phyloP scores from a whole-genome alignment of 2,888 invertebrate genomes.

The Ectemnius continuus region DNA sequence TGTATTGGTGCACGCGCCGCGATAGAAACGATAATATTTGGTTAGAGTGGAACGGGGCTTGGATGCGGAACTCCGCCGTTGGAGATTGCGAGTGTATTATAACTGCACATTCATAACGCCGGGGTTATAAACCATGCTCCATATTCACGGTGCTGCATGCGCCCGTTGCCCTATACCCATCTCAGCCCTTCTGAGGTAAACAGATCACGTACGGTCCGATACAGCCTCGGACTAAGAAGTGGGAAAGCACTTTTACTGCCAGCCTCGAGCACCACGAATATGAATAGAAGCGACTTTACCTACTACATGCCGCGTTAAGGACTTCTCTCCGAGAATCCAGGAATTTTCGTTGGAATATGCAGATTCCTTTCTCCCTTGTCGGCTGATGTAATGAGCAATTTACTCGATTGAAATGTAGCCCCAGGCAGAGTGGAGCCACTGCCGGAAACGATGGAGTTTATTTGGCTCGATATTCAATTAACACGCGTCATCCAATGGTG shows the following conservation, averaged over 20 bases:
- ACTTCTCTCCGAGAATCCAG: no score
- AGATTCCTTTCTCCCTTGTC: no score
- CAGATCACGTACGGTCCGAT: constrained; percentile 35
- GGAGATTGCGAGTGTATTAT: constrained; percentile 12
- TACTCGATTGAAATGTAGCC: no score
- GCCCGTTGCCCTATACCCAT: constrained; percentile 10
- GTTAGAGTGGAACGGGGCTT: background rate
- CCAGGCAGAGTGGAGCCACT: no score
- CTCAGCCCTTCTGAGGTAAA: constrained; percentile 23
- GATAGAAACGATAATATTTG: background rate
- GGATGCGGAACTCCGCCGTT: constrained; percentile 4
- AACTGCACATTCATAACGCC: background rate
- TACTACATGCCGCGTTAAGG: background rate
- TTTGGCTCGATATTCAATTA: no score
- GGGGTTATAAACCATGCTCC: constrained; percentile 10
- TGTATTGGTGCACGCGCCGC: background rate
- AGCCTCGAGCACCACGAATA: constrained; percentile 13
- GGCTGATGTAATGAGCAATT: no score
- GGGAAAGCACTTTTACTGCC: constrained; percentile 33
- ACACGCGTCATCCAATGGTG: no score
- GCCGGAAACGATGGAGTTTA: no score
- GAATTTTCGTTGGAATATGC: no score
- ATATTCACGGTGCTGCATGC: constrained; percentile 16
- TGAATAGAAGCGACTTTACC: constrained; percentile 6
- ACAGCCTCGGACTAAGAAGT: constrained; percentile 16